phyloP scores from a whole-genome alignment of 1,140 invertebrate species.

The Psilanteris sp. region DNA sequence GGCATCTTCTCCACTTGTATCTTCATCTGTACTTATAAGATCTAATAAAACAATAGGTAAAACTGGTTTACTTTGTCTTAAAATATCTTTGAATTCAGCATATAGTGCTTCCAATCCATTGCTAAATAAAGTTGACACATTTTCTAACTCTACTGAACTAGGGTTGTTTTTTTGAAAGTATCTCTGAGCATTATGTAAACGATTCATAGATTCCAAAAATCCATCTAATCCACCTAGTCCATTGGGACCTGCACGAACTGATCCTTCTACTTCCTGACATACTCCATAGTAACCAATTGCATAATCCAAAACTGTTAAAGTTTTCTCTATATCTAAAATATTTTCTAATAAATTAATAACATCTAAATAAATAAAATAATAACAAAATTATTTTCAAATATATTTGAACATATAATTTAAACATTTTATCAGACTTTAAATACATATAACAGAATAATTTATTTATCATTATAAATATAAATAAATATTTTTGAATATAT shows the following conservation, averaged over 20 bases:
- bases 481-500: background rate
- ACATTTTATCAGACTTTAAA: too few relatives aligned
- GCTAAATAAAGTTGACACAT: conserved; percentile 86
- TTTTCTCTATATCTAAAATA: conserved; percentile 86
- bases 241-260: conserved; percentile 87
- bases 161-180: conserved; percentile 97
- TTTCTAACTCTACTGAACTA: conserved; percentile 95
- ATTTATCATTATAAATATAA: too few relatives aligned
- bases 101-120: conserved; percentile 83
- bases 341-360: too few relatives aligned
- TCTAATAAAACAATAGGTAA: conserved; percentile 91
- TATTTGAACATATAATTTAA: too few relatives aligned
- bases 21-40: conserved; percentile 91
- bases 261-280: conserved; percentile 89
- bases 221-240: conserved; percentile 83
- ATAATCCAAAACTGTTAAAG: conserved; percentile 89
- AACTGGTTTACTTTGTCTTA: conserved; percentile 93
- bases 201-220: conserved; percentile 91
- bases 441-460: too few relatives aligned
- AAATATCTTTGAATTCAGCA: conserved; percentile 91
- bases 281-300: conserved; percentile 94
- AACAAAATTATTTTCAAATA: too few relatives aligned
- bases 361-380: too few relatives aligned
- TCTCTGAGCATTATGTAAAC: conserved; percentile 90
- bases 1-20: conserved; percentile 80